Evolutionary conservation across 2,113 vertebrate species (phyloP).

Genomic region (Antechinus stuartii): DNA sequence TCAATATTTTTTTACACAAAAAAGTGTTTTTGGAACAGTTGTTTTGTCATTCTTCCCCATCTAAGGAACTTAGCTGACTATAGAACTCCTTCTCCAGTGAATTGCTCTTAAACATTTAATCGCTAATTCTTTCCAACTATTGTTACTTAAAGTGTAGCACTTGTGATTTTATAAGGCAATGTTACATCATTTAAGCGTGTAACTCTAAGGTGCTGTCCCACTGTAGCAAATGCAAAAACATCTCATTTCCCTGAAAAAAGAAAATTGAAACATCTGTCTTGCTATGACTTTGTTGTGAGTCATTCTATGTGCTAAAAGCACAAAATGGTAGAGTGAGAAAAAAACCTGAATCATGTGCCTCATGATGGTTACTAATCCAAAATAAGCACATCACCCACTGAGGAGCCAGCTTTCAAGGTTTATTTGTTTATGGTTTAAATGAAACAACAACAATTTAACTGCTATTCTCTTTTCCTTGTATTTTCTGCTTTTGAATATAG

Average conservation of each 20-base stretch:
- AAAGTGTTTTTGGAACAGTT: constrained; percentile 56
- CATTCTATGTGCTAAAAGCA: constrained; percentile 45
- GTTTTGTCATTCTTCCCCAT: constrained; percentile 33
- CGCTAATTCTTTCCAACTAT: constrained; percentile 39
- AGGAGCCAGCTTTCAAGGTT: not conserved
- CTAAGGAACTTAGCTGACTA: not conserved
- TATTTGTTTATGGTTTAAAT: not conserved
- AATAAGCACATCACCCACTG: not conserved
- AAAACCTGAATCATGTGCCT: not conserved
- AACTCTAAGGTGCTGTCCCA: constrained; percentile 46
- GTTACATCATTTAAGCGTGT: constrained; percentile 33
- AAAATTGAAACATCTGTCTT: constrained; percentile 60
- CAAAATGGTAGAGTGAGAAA: not conserved
- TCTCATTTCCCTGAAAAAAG: constrained; percentile 23
- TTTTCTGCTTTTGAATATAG: not conserved
- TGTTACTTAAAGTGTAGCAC: constrained; percentile 49
- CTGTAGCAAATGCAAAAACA: constrained; percentile 51
- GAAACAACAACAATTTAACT: not conserved
- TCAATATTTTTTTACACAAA: constrained; percentile 45
- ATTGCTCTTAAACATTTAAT: constrained; percentile 40
- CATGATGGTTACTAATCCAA: constrained; percentile 1
- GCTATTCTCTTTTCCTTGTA: not conserved
- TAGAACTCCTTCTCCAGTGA: constrained; percentile 3
- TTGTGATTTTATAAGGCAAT: constrained; percentile 60
- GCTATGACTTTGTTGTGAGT: constrained; percentile 30